These are phyloP conservation scores for Corvus cornix DNA, from an alignment of 2,113 vertebrate species.

Conservation along the genomic window DNA sequence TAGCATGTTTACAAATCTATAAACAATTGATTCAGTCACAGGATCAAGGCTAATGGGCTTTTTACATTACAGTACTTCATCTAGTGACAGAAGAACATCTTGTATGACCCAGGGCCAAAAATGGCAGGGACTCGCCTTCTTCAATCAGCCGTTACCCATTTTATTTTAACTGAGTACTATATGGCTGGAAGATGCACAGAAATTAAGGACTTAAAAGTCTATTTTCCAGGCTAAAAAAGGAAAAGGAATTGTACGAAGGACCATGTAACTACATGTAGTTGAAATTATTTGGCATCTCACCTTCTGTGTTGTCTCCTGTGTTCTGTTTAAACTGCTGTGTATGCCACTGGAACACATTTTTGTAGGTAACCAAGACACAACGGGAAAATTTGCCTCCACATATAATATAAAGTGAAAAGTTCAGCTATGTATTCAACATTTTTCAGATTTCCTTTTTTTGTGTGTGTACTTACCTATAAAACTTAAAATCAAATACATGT, in stretches of 20 bases:
- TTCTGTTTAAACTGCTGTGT: neutral
- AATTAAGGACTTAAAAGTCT: neutral
- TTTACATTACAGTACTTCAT: neutral
- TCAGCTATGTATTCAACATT: neutral
- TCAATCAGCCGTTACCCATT: neutral
- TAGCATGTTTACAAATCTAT: neutral
- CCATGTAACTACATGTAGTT: neutral
- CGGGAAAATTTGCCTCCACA: neutral
- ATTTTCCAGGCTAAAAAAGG: neutral
- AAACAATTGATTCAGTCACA: neutral
- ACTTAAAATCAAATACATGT: neutral
- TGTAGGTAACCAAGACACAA: neutral
- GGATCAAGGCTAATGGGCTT: neutral
- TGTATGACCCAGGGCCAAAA: neutral
- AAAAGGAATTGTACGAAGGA: neutral
- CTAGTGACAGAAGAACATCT: neutral
- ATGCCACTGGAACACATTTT: neutral
- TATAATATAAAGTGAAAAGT: neutral
- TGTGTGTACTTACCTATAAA: neutral
- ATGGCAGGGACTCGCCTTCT: neutral
- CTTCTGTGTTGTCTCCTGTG: neutral
- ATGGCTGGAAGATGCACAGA: neutral
- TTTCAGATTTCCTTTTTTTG: neutral
- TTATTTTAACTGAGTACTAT: neutral
- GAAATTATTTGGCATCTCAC: neutral